A percentile compares a stretch with the other conserved stretches of the same genome.
Evolutionary conservation across 2,888 invertebrate species (phyloP).

Genomic region (Silvanus unidentatus): DNA sequence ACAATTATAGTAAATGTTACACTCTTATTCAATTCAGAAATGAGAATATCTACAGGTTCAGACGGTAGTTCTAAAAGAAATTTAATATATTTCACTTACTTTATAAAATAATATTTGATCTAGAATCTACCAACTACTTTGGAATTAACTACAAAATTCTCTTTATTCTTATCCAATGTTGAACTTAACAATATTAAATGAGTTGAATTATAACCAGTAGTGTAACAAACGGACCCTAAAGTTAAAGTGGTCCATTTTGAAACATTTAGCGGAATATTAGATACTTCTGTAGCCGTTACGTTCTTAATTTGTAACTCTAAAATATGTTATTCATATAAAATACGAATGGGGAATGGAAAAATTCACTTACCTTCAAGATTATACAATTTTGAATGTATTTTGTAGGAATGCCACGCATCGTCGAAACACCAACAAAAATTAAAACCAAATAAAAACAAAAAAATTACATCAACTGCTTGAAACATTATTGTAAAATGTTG

Average conservation of each 20-base stretch:
- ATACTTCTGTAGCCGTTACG: conserved; percentile 21
- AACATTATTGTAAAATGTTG: conserved; percentile 14
- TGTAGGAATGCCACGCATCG: conserved; percentile 38
- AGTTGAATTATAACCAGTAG: conserved; percentile 21
- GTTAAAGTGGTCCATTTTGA: conserved; percentile 28
- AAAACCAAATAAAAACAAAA: conserved; percentile 14
- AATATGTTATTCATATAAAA: conserved; percentile 14
- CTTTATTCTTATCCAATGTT: conserved; percentile 12
- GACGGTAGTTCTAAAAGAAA: conserved; percentile 16
- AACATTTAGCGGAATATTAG: conserved; percentile 20
- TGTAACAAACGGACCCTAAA: conserved; percentile 21
- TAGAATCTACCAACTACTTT: conserved; percentile 1
- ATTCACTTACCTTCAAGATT: conserved; percentile 47
- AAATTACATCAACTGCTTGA: conserved; percentile 12
- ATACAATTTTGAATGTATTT: conserved; percentile 35
- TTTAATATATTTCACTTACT: no score
- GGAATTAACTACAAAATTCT: conserved; percentile 15
- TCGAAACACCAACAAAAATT: conserved; percentile 14
- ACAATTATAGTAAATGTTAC: conserved; percentile 29
- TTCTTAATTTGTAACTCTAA: conserved; percentile 27
- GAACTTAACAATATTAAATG: conserved; percentile 14
- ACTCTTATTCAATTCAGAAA: conserved; percentile 25
- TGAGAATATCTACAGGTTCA: conserved; percentile 23
- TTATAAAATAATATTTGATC: neutral
- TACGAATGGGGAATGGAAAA: no score